Evolutionary conservation across 2,113 vertebrate species (phyloP).

Genomic region (Psammodynastes pulverulentus): DNA sequence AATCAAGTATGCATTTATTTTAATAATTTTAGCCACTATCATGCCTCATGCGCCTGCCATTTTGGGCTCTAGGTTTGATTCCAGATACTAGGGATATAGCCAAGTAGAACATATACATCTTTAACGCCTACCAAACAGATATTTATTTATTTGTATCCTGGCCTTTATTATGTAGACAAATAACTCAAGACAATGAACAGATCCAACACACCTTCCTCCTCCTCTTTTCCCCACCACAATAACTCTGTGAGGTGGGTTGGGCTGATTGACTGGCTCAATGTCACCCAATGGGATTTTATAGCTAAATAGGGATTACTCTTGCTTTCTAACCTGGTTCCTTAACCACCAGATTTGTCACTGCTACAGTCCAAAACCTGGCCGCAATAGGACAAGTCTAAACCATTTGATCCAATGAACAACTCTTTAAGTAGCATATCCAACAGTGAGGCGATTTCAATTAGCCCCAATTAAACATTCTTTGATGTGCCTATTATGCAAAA

Average conservation of each 20-base stretch:
- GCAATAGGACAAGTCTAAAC: neutral
- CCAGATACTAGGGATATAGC: neutral
- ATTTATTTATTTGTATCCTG: neutral
- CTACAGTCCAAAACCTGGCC: neutral
- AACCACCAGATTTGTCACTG: neutral
- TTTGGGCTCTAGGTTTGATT: neutral
- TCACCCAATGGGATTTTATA: neutral
- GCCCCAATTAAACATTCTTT: neutral
- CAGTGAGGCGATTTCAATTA: neutral
- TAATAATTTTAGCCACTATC: neutral
- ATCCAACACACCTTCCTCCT: neutral
- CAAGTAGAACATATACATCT: neutral
- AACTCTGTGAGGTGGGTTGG: neutral
- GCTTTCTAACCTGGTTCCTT: neutral
- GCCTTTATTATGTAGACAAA: neutral
- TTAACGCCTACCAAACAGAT: neutral
- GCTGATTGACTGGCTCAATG: neutral
- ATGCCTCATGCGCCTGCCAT: neutral
- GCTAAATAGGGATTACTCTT: neutral
- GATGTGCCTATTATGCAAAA: neutral
- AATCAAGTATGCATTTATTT: neutral
- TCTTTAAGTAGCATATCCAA: neutral
- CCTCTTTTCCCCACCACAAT: neutral
- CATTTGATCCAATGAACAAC: neutral
- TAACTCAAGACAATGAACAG: neutral